Evolutionary conservation across 2,888 invertebrate genomes (phyloP), one percentile per base, ranked within the genome.

Genomic region (Phengaris alcon): DNA sequence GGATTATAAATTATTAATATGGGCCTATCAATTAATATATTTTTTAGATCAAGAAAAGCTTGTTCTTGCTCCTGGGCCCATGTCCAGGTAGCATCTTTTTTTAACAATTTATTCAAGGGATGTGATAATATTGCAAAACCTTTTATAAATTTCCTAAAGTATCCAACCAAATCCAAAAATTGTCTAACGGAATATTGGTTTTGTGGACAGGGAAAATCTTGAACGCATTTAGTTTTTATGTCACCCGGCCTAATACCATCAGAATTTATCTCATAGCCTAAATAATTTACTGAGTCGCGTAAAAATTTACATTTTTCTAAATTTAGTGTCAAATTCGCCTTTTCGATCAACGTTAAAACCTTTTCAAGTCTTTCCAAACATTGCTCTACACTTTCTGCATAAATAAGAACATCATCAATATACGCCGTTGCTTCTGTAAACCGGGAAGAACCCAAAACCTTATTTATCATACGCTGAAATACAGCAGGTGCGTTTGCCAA

Each of bases 1-100:
- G 79, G 79, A 73, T 81, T 77, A 73, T 82, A 88, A 8, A 86
- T 80, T 0, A 80, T 76, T 9, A 86, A 74, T 57, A 84, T 79
- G 0, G 80, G 82, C 13, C 79, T 77, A 8, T 76, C 59, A 2
- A 77, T n/a, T n/a, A n/a, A n/a, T 22, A 12, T 80, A 57, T 15
- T 68, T 75, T 81, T 81, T 3, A 81, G 59, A 8, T 12, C n/a
- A 2, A 48, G 6, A 68, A 79, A 79, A 0, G 79, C 51, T 1
- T 77, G 48, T 12, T 77, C 76, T 57, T 80, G 79, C 8, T 73
- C 77, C n/a, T n/a, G n/a, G n/a, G n/a, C n/a, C n/a, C n/a, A n/a
- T n/a, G n/a, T n/a, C n/a, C n/a, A n/a, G n/a, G n/a, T n/a, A n/a
- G n/a, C n/a, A n/a, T n/a, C n/a, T n/a, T 55, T 54, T 6, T 52